Percentiles rank a stretch among this genome's conserved stretches.
phyloP scores from a whole-genome alignment of 53 echinoderm and acorn worm genomes.

The Mesocentrotus franciscanus region DNA sequence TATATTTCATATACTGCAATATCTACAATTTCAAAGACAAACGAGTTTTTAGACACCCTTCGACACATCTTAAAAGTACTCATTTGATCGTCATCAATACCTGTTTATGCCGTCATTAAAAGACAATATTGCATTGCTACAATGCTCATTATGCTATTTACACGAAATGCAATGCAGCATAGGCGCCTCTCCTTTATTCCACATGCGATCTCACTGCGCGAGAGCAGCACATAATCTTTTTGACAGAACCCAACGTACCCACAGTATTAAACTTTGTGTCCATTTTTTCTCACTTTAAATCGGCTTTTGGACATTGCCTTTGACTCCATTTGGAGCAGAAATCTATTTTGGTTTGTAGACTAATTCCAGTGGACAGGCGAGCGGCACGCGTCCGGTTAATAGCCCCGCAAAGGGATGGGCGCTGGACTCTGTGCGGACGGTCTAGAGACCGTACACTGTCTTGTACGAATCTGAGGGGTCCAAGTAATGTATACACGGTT shows the following conservation, averaged over 20 bases:
- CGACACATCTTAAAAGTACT: too few relatives aligned
- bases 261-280: background rate
- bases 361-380: background rate
- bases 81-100: too few relatives aligned
- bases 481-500: background rate
- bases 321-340: slow-evolving; percentile 37
- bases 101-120: too few relatives aligned
- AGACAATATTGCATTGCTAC: too few relatives aligned
- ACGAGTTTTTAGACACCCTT: too few relatives aligned
- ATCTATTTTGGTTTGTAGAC: slow-evolving; percentile 26
- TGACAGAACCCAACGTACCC: background rate
- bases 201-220: background rate
- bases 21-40: too few relatives aligned
- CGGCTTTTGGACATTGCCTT: slow-evolving; percentile 33
- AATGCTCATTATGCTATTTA: too few relatives aligned
- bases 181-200: too few relatives aligned
- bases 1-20: too few relatives aligned
- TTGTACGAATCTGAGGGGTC: background rate
- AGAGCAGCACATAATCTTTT: background rate
- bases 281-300: slow-evolving; percentile 6
- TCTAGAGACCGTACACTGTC: background rate
- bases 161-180: too few relatives aligned
- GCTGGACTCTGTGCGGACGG: background rate
- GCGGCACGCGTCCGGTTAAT: background rate
- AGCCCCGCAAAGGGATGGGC: background rate